A percentile compares a stretch with the other conserved stretches of the same genome.
Evolutionary conservation across 2,888 invertebrate species (phyloP).

Genomic region (Hirtodrosophila alboralis): DNA sequence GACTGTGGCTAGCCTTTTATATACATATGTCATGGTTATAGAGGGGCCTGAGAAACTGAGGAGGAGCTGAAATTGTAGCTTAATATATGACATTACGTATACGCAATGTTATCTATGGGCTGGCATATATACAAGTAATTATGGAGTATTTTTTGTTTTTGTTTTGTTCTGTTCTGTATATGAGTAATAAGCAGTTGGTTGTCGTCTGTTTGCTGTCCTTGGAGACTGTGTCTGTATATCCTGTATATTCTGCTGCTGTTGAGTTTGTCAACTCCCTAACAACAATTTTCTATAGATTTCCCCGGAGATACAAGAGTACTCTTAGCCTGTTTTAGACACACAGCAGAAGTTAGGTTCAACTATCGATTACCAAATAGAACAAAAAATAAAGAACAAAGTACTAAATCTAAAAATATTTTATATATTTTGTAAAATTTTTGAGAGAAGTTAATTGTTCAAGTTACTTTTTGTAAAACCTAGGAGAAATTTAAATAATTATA

Average conservation of each 20-base stretch:
- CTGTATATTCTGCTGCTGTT: slow-evolving; percentile 28
- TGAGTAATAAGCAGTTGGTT: slow-evolving; percentile 62
- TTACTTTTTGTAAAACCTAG: too few species aligned
- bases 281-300: slow-evolving; percentile 65
- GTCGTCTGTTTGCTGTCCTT: slow-evolving; percentile 46
- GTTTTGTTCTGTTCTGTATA: slow-evolving; percentile 1
- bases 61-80: slow-evolving; percentile 4
- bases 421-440: too few species aligned
- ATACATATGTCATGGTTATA: background rate
- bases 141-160: slow-evolving; percentile 12
- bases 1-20: slow-evolving; percentile 23
- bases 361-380: too few species aligned
- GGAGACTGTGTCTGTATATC: slow-evolving; percentile 42
- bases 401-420: too few species aligned
- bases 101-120: slow-evolving; percentile 58
- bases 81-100: slow-evolving; percentile 61
- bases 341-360: too few species aligned
- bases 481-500: too few species aligned
- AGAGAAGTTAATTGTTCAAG: too few species aligned
- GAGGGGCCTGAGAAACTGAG: background rate
- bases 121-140: slow-evolving; percentile 40
- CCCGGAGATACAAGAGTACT: slow-evolving; percentile 44
- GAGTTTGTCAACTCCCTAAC: slow-evolving; percentile 28
- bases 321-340: too few species aligned
- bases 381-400: too few species aligned